These are phyloP conservation scores for Athene noctua DNA, from an alignment of 2,113 vertebrate genomes.

Conservation along the genomic window DNA sequence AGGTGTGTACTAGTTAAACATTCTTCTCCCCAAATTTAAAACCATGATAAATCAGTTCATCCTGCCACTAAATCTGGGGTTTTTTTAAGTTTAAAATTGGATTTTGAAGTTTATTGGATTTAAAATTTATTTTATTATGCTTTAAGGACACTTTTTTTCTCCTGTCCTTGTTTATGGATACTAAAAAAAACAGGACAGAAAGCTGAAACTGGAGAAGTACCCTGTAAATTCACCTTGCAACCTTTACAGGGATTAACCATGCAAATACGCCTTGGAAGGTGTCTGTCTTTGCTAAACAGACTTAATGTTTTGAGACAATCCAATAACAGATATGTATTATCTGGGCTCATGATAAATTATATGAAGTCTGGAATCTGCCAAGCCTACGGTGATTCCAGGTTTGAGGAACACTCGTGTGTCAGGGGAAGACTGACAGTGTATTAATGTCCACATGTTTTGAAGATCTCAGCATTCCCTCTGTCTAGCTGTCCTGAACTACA, in stretches of 20 bases:
- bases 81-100: background rate
- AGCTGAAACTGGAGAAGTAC: background rate
- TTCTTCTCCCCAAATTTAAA: background rate
- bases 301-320: background rate
- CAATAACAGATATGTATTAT: background rate
- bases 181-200: background rate
- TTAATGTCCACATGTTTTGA: background rate
- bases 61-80: background rate
- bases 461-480: accelerated
- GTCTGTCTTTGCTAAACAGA: background rate
- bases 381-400: background rate
- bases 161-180: background rate
- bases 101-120: background rate
- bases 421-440: background rate
- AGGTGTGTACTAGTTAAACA: background rate
- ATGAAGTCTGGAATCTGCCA: background rate
- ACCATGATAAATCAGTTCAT: background rate
- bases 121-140: background rate
- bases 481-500: background rate
- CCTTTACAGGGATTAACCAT: background rate
- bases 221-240: background rate
- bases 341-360: background rate
- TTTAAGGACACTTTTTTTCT: background rate
- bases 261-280: background rate
- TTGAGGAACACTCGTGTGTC: background rate